These are phyloP conservation scores for Ruditapes philippinarum DNA, from an alignment of 1,140 invertebrate genomes.

Conservation along the genomic window DNA sequence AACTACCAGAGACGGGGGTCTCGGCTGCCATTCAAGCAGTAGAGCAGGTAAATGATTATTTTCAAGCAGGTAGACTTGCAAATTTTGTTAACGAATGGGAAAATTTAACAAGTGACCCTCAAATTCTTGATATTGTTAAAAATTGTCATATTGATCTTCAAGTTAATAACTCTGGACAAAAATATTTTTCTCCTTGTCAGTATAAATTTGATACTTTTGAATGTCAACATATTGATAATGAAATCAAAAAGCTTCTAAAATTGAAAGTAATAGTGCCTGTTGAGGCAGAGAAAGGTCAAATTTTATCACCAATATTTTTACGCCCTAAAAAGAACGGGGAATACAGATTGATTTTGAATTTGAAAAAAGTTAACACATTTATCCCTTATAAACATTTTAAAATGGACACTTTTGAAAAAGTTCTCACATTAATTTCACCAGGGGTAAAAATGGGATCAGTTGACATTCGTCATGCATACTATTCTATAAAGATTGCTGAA, in stretches of 20 bases:
- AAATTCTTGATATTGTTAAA: slow-evolving; percentile 61
- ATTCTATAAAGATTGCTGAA: slow-evolving; percentile 29
- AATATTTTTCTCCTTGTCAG: neutral
- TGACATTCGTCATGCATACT: slow-evolving; percentile 60
- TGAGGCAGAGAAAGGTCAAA: neutral
- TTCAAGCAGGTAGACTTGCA: slow-evolving; percentile 68
- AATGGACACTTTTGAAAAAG: slow-evolving; percentile 58
- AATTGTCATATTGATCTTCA: slow-evolving; percentile 54
- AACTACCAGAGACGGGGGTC: slow-evolving; percentile 4
- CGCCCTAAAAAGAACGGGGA: slow-evolving; percentile 51
- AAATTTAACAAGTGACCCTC: slow-evolving; percentile 56
- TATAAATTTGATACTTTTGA: slow-evolving; percentile 10
- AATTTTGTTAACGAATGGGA: slow-evolving; percentile 58
- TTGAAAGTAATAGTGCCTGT: slow-evolving; percentile 11
- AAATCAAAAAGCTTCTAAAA: slow-evolving; percentile 51
- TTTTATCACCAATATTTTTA: slow-evolving; percentile 48
- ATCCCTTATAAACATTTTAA: slow-evolving; percentile 64
- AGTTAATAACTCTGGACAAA: neutral
- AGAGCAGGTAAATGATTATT: slow-evolving; percentile 39
- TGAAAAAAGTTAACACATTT: slow-evolving; percentile 59
- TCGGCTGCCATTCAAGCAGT: neutral
- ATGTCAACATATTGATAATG: neutral
- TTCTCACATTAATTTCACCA: slow-evolving; percentile 22
- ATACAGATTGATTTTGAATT: slow-evolving; percentile 52
- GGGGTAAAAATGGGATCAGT: slow-evolving; percentile 41